A percentile compares a stretch with the other conserved stretches of the same genome.
Conservation (phyloP, 2,113 vertebrate species). For the Colistium nudipinnis region DNA sequence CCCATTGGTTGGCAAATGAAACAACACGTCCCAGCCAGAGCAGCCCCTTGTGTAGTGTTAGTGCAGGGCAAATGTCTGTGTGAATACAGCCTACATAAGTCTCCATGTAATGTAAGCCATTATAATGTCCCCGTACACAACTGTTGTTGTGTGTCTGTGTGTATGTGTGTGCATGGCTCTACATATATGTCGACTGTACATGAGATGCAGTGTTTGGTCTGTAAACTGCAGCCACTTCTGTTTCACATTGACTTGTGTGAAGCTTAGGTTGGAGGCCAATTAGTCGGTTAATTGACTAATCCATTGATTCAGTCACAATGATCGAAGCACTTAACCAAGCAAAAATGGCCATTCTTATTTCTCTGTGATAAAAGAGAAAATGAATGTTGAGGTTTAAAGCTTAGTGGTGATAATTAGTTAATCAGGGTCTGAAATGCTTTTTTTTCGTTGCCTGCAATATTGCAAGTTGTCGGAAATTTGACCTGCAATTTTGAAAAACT, state of each 20-base stretch:
- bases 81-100: neutral
- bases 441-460: too few species aligned
- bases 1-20: neutral
- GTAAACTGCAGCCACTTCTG: constrained; percentile 55
- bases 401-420: too few species aligned
- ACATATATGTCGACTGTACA: constrained; percentile 47
- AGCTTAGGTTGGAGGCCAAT: constrained; percentile 24
- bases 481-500: too few species aligned
- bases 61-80: neutral
- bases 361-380: too few species aligned
- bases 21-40: neutral
- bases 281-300: constrained; percentile 18
- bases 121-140: constrained; percentile 12
- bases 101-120: neutral
- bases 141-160: constrained; percentile 31
- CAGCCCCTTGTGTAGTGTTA: neutral
- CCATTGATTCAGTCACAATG: too few species aligned
- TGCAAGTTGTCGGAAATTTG: too few species aligned
- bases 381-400: too few species aligned
- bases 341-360: too few species aligned
- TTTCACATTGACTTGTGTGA: constrained; percentile 27
- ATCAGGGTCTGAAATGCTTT: too few species aligned
- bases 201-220: constrained; percentile 50
- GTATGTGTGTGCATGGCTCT: constrained; percentile 6
- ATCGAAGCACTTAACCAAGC: too few species aligned